Base-by-base conservation (phyloP, 2,797 vertebrate genomes). In the Holocentrus rufus region DNA sequence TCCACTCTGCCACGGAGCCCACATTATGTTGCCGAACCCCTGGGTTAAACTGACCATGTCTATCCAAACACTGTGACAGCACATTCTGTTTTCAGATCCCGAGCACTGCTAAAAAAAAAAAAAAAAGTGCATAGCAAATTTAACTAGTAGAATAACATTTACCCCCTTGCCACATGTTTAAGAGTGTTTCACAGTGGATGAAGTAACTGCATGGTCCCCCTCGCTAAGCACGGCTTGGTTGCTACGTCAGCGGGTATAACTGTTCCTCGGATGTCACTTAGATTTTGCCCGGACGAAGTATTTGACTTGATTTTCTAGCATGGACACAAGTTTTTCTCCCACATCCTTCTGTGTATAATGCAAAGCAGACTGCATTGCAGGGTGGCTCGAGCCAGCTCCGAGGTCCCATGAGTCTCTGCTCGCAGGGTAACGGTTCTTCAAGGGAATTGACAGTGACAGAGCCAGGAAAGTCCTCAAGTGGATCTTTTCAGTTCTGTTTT, bases 381-480 rank as follows among this genome's bases (percentile, higher is more conserved):
- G 88, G 87, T 81, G 88, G 90, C 85, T 90, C 67, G 78, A 90
- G 90, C 90, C 93, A 91, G 87, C 85, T 89, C 79, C 81, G 14
- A 78, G 82, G 84, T 93, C 92, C 92, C 93, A 91, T 91, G 91
- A 91, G 87, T 68, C 80, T 90, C 74, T 76, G 83, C 90, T 87
- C 89, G 88, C 87, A 88, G 87, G 89, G 90, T 91, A 90, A 89
- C 82, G 71, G 85, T 88, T 90, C 90, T 93, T 89, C 87, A 87
- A 77, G 85, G 86, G 91, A 93, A 94, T 93, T 87, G 89, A 87
- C 87, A 89, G 82, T 93, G 93, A 93, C 93, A 93, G 91, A 89
- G 91, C 93, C 93, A 93, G 91, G 93, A 93, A 93, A 94, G 92
- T 93, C 92, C 91, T 93, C 90, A 93, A 93, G 92, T 93, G 90